phyloP scores from a whole-genome alignment of 2,888 invertebrate genomes.

The Chamaedrilus cognettii region DNA sequence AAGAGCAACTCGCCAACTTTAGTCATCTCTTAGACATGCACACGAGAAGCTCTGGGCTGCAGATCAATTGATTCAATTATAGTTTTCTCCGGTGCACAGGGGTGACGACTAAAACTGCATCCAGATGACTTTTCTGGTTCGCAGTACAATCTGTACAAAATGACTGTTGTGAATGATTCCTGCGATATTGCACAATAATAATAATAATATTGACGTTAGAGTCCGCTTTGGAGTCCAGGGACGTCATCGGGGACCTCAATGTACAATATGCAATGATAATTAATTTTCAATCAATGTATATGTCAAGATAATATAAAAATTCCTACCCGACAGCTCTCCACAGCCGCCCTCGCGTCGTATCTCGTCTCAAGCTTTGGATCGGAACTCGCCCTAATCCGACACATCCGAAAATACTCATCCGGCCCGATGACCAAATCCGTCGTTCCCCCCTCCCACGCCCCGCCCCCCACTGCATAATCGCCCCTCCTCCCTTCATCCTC shows the following conservation, averaged over 20 bases:
- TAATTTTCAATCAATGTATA: not conserved
- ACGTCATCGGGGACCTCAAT: not conserved
- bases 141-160: too few relatives aligned
- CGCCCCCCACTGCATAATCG: not conserved
- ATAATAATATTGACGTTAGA: too few relatives aligned
- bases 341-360: constrained; percentile 4
- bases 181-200: not conserved
- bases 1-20: too few relatives aligned
- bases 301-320: not conserved
- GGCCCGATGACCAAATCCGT: not conserved
- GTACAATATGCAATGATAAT: not conserved
- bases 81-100: too few relatives aligned
- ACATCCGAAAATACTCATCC: constrained; percentile 16
- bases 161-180: not conserved
- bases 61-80: too few relatives aligned
- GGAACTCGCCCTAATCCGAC: constrained; percentile 11
- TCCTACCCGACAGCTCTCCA: constrained; percentile 9
- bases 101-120: too few relatives aligned
- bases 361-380: constrained; percentile 11
- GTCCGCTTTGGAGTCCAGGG: too few relatives aligned
- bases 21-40: too few relatives aligned
- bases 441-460: not conserved
- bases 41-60: too few relatives aligned
- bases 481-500: not conserved
- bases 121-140: too few relatives aligned